Base-by-base conservation (phyloP, 2,888 invertebrate genomes). In the Nematopogon swammerdamellus region DNA sequence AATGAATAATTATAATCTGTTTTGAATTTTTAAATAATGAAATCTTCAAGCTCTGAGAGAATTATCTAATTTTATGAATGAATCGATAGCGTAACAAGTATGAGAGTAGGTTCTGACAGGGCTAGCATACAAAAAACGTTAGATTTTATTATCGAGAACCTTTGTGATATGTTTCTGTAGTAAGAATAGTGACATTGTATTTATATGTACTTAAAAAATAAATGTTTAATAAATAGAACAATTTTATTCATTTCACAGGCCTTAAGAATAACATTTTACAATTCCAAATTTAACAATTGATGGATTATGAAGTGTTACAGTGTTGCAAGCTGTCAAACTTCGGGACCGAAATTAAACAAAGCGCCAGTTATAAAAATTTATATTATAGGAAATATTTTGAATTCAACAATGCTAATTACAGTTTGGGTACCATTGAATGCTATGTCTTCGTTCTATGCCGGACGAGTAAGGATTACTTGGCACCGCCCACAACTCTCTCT, bases 341-440 rank as follows among this genome's bases (percentile, higher is more conserved):
- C n/a, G n/a, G n/a, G n/a, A n/a, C n/a, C n/a, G n/a, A n/a, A n/a
- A n/a, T n/a, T n/a, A 43, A 43, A 43, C n/a, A 56, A 54, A 55
- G 53, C 56, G 51, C 76, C 79, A 74, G 77, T 77, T 79, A 79
- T 79, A 79, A 79, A 79, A 79, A 75, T 72, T 76, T 79, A 72
- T 77, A 77, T 77, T 77, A 73, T 77, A 79, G 79, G 79, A 77
- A 76, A 77, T 77, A 76, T 77, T 77, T 77, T 76, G 75, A 70
- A 75, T 76, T 74, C 68, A 74, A 75, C 72, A 71, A 25, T 25
- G 25, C 25, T 25, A 4, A 6, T 25, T 10, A 25, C 25, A 25
- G 25, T 10, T 25, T 36, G 36, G 36, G 36, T 36, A 36, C 36
- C 14, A 25, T 25, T 25, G 25, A 25, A 25, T 25, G 4, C 25